These are phyloP conservation scores for Melanocharis versteri DNA, from an alignment of 2,113 vertebrate genomes.

Conservation along the genomic window DNA sequence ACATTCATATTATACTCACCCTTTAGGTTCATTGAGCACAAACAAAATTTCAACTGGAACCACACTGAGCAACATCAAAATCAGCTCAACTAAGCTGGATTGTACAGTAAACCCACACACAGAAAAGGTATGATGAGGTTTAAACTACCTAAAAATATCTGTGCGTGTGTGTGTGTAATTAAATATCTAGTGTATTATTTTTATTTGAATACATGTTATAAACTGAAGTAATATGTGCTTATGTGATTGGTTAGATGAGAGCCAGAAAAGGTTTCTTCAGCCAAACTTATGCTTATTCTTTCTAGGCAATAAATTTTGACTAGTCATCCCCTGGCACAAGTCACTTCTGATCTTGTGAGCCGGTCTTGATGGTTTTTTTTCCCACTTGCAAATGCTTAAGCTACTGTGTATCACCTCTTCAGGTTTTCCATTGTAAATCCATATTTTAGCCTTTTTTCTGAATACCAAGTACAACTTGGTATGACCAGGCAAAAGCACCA, in stretches of 20 bases:
- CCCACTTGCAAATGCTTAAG: neutral
- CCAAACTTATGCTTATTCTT: neutral
- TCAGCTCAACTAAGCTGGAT: conserved; percentile 49
- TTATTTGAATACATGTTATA: neutral
- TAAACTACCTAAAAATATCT: neutral
- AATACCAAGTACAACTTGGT: neutral
- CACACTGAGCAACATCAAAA: conserved; percentile 45
- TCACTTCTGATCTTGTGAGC: neutral
- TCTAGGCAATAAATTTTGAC: neutral
- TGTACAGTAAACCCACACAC: conserved; percentile 34
- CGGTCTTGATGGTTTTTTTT: neutral
- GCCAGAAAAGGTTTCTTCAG: neutral
- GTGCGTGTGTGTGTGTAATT: neutral
- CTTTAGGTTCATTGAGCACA: conserved; percentile 48
- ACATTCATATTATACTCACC: neutral
- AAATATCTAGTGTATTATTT: neutral
- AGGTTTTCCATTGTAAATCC: neutral
- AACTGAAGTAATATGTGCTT: neutral
- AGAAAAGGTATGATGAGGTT: conserved; percentile 71
- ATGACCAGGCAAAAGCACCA: neutral
- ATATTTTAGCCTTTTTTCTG: neutral
- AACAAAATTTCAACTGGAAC: conserved; percentile 14
- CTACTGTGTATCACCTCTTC: neutral
- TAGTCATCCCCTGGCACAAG: neutral
- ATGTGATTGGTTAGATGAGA: neutral